These are phyloP conservation scores for Zootermopsis nevadensis DNA, from an alignment of 2,888 invertebrate species.

Conservation along the genomic window DNA sequence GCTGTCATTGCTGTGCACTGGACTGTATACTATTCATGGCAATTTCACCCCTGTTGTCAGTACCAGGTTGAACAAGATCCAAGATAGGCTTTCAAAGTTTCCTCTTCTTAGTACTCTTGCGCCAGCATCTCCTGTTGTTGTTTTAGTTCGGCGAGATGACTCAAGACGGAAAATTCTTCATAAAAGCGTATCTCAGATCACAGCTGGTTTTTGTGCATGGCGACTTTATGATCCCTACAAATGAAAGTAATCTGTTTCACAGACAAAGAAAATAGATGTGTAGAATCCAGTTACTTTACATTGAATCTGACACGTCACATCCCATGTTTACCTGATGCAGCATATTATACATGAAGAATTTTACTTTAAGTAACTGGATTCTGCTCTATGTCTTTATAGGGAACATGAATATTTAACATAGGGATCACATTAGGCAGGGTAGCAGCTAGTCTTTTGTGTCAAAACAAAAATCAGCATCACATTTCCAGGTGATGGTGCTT, in stretches of 20 bases:
- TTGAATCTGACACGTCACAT: neutral
- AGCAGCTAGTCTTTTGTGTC: constrained; percentile 12
- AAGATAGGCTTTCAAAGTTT: constrained; percentile 73
- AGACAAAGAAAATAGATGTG: neutral
- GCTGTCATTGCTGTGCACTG: constrained; percentile 84
- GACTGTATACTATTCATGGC: constrained; percentile 95
- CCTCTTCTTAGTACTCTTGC: constrained; percentile 79
- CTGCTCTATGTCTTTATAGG: neutral
- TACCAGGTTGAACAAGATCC: constrained; percentile 89
- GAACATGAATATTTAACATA: constrained; percentile 7
- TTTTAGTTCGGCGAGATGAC: constrained; percentile 89
- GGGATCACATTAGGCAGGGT: constrained; percentile 19
- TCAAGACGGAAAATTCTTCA: constrained; percentile 84
- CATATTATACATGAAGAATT: neutral
- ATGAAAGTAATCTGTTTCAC: constrained; percentile 62
- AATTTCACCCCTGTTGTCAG: constrained; percentile 95
- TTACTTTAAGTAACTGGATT: constrained; percentile 5
- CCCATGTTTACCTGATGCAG: constrained; percentile 9
- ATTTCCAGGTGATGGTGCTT: too few relatives aligned
- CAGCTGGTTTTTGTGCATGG: constrained; percentile 86
- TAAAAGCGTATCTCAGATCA: constrained; percentile 81
- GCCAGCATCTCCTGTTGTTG: constrained; percentile 84
- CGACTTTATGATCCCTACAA: constrained; percentile 83
- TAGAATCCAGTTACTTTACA: constrained; percentile 29
- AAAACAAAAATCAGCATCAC: too few relatives aligned